A percentile compares a stretch with the other conserved stretches of the same genome.
Evolutionary conservation across 2,888 invertebrate species (phyloP).

Genomic region (Therioaphis trifolii): DNA sequence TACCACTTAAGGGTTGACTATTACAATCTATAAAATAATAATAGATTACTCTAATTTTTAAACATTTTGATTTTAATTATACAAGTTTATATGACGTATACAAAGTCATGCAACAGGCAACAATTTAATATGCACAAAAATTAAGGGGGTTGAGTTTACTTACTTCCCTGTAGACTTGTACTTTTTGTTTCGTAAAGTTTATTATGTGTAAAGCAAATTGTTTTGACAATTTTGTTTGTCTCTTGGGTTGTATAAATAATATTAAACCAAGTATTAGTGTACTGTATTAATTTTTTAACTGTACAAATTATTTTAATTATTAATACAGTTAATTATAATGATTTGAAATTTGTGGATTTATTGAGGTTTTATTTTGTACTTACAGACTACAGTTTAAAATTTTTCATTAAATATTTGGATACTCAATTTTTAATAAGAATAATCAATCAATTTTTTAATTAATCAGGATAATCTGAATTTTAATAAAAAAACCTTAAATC

Average conservation of each 20-base stretch:
- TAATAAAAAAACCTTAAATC: too few species aligned
- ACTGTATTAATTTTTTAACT: too few species aligned
- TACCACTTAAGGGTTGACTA: neutral
- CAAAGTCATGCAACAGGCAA: neutral
- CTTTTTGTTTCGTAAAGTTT: neutral
- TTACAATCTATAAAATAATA: neutral
- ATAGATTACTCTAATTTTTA: neutral
- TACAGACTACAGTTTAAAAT: too few species aligned
- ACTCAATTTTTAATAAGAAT: too few species aligned
- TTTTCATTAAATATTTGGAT: too few species aligned
- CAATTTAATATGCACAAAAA: neutral
- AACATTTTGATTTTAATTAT: neutral
- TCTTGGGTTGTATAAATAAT: neutral
- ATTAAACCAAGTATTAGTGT: too few species aligned
- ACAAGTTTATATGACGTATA: neutral
- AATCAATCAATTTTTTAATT: too few species aligned
- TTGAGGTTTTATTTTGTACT: too few species aligned
- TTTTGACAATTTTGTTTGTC: neutral
- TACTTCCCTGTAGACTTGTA: neutral
- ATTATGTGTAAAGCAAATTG: neutral
- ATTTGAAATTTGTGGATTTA: too few species aligned
- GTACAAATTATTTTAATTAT: too few species aligned
- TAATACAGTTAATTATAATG: too few species aligned
- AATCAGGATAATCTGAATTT: too few species aligned
- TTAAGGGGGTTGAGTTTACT: neutral